These are phyloP conservation scores for Megaustenia siamemsis DNA, from an alignment of 2,888 invertebrate genomes.

Conservation along the genomic window DNA sequence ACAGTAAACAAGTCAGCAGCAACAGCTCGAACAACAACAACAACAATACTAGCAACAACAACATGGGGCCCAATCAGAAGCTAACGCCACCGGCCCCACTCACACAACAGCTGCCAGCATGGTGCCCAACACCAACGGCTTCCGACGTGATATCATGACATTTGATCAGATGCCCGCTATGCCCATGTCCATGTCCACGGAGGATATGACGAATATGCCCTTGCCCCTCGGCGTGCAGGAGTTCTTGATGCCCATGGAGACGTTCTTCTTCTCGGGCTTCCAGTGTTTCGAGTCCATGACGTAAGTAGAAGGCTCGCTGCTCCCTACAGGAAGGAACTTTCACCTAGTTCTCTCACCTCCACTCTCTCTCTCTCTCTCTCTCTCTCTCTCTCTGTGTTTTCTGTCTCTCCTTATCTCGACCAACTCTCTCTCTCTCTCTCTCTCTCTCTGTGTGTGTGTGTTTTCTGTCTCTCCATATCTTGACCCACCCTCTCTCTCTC, in stretches of 20 bases:
- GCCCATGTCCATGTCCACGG: background rate
- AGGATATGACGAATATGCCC: conserved; percentile 20
- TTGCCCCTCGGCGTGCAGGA: conserved; percentile 41
- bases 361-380: too few relatives aligned
- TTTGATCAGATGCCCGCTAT: background rate
- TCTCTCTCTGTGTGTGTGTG: too few relatives aligned
- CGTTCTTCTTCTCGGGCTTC: conserved; percentile 38
- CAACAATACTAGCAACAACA: background rate
- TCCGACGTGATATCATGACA: background rate
- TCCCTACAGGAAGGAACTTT: too few relatives aligned
- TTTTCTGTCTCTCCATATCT: too few relatives aligned
- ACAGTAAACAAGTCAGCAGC: background rate
- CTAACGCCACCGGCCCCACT: background rate
- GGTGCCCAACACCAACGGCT: background rate
- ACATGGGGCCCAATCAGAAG: background rate
- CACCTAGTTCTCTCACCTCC: too few relatives aligned
- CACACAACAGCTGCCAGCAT: background rate
- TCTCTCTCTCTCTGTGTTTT: too few relatives aligned
- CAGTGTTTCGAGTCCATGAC: conserved; percentile 36
- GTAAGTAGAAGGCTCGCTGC: too few relatives aligned
- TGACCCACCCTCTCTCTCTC: too few relatives aligned
- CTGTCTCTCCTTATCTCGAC: too few relatives aligned
- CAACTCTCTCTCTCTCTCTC: too few relatives aligned
- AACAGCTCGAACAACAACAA: background rate
- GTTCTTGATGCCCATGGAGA: conserved; percentile 39